These are phyloP conservation scores for Schizaphis graminum DNA, from an alignment of 2,888 invertebrate species.

Conservation along the genomic window DNA sequence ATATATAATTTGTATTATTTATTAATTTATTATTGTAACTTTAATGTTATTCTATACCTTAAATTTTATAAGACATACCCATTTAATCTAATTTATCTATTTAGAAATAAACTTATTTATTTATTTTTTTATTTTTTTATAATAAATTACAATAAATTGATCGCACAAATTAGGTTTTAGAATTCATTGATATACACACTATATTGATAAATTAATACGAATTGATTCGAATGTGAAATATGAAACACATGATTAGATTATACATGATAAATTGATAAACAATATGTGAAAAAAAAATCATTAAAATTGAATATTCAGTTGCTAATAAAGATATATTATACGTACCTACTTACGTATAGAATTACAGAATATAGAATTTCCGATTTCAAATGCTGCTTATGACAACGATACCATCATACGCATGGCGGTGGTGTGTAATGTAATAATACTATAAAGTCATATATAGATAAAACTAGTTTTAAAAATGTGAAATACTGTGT, in stretches of 20 bases:
- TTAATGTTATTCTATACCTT: not conserved
- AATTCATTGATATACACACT: not conserved
- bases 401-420: not conserved
- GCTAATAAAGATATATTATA: not conserved
- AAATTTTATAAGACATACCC: not conserved
- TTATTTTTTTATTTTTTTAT: no score
- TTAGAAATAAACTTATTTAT: not conserved
- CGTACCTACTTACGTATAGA: not conserved
- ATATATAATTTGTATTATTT: not conserved
- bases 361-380: not conserved
- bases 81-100: not conserved
- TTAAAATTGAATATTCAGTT: not conserved
- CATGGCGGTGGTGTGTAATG: not conserved
- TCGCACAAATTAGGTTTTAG: not conserved
- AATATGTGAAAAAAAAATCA: not conserved
- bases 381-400: not conserved
- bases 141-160: not conserved
- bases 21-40: not conserved
- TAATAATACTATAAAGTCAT: not conserved
- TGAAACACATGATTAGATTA: not conserved
- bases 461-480: not conserved
- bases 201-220: not conserved
- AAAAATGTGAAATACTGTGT: not conserved
- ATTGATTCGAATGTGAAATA: not conserved
- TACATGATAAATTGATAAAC: no score